A percentile compares a stretch with the other conserved stretches of the same genome.
phyloP scores from a whole-genome alignment of 2,797 vertebrate genomes.

The Dicrostonyx torquatus region DNA sequence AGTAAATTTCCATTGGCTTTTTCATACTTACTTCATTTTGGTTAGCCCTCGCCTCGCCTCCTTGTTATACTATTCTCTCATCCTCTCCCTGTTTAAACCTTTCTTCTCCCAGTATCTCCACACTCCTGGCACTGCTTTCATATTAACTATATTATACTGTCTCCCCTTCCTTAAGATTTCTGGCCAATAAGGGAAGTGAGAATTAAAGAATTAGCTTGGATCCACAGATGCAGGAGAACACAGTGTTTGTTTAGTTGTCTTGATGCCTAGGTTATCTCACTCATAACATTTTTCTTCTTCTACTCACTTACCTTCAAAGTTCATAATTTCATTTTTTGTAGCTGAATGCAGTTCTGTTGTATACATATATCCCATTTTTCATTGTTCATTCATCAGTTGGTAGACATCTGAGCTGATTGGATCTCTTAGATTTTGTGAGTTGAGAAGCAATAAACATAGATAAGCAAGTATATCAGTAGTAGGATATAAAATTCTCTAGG shows the following conservation, averaged over 20 bases:
- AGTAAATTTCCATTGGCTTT: neutral
- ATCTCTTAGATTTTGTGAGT: neutral
- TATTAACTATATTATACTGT: neutral
- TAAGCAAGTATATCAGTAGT: neutral
- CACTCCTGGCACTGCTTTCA: rapidly evolving
- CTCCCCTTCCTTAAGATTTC: neutral
- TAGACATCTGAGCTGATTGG: neutral
- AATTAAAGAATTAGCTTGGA: neutral
- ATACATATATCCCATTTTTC: neutral
- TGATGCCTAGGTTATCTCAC: neutral
- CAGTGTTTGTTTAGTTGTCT: neutral
- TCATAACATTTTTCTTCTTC: neutral
- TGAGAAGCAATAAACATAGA: neutral
- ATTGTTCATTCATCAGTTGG: neutral
- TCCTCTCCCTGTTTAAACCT: neutral
- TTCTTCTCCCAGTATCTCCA: neutral
- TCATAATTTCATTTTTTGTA: neutral
- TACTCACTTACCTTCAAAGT: neutral
- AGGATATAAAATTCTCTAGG: neutral
- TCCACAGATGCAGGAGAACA: neutral
- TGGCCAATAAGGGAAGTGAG: neutral
- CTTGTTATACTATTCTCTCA: too few relatives aligned
- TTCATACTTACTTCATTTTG: neutral
- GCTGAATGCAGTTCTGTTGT: neutral
- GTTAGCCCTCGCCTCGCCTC: neutral